Evolutionary conservation across 1,140 invertebrate species (phyloP).

Genomic region (Drosophila bocki): DNA sequence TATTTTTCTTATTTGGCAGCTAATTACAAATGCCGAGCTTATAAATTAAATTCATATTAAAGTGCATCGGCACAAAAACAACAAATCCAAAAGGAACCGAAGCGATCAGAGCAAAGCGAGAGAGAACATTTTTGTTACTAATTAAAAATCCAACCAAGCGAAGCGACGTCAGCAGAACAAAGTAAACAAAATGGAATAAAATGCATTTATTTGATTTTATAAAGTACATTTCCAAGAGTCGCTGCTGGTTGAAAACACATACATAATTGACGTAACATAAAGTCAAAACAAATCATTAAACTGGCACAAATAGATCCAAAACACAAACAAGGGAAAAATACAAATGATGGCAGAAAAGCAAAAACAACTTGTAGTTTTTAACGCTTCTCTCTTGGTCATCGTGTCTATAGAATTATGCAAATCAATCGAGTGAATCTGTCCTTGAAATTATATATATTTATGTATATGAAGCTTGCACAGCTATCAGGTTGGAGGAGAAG

Average conservation of each 20-base stretch:
- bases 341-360: constrained; percentile 5
- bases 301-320: constrained; percentile 6
- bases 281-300: constrained; percentile 19
- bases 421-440: constrained; percentile 35
- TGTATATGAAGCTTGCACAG: not conserved
- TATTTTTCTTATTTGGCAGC: constrained; percentile 44
- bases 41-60: constrained; percentile 62
- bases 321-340: constrained; percentile 17
- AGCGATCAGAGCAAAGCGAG: not conserved
- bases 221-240: constrained; percentile 6
- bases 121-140: constrained; percentile 37
- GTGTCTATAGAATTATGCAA: constrained; percentile 46
- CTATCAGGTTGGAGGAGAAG: not conserved
- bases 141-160: constrained; percentile 67
- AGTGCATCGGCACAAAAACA: constrained; percentile 50
- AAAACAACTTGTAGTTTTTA: not conserved
- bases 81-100: constrained; percentile 5
- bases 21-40: constrained; percentile 38
- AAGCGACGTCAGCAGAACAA: constrained; percentile 10
- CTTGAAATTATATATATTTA: constrained; percentile 29
- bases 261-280: constrained; percentile 11
- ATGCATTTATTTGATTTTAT: constrained; percentile 35
- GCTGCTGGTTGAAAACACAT: constrained; percentile 1
- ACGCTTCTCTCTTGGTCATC: constrained; percentile 1
- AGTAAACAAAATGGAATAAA: constrained; percentile 35